These are phyloP conservation scores for Tragopan temminckii DNA, from an alignment of 2,797 vertebrate species.

Conservation along the genomic window DNA sequence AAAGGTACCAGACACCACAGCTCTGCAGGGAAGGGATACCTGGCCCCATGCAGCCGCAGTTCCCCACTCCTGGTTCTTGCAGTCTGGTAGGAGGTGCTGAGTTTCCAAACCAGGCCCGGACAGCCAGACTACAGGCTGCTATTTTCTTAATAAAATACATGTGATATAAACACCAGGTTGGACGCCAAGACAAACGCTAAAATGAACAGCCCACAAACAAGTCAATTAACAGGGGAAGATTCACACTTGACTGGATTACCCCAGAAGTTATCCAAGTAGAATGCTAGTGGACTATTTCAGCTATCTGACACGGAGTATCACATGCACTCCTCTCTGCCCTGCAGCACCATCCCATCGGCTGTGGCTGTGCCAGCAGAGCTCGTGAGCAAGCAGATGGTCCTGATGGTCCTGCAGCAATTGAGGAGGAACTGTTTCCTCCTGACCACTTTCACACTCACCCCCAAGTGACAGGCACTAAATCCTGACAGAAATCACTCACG, in stretches of 20 bases:
- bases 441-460: constrained; percentile 69
- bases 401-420: constrained; percentile 43
- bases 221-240: background rate
- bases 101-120: background rate
- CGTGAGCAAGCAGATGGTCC: constrained; percentile 57
- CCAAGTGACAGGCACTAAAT: constrained; percentile 62
- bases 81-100: background rate
- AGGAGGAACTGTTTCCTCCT: constrained; percentile 35
- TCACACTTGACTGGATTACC: background rate
- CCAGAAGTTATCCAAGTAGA: background rate
- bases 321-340: constrained; percentile 37
- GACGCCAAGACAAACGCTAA: background rate
- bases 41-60: background rate
- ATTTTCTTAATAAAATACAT: background rate
- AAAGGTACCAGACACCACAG: background rate
- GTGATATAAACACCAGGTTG: background rate
- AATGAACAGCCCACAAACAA: background rate
- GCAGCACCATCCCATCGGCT: background rate
- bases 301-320: background rate
- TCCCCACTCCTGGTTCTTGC: background rate
- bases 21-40: background rate
- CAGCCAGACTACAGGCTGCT: background rate
- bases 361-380: background rate
- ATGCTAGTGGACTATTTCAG: background rate
- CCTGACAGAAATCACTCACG: constrained; percentile 61